Base-by-base conservation (phyloP, 2,888 invertebrate genomes). In the Byasa hedistus region DNA sequence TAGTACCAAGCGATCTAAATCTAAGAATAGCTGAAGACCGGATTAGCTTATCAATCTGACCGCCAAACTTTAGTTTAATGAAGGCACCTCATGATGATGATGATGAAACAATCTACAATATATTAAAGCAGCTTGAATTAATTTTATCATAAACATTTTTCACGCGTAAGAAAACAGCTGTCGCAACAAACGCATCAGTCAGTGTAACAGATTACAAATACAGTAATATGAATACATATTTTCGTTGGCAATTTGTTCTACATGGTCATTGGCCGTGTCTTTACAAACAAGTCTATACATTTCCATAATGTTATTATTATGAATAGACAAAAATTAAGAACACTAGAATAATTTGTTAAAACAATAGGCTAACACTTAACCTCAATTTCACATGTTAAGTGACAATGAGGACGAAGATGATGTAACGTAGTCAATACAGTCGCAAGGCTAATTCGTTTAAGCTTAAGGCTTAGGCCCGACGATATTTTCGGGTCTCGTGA, bases 181-280 rank as follows among this genome's bases (percentile, higher is more conserved):
- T 22, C 22, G 63, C n/a, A 63, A 63, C 57, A 23, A 64, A 27
- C 22, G 12, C 60, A 52, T 60, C 32, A 36, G 22, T 60, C 32
- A 36, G 22, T 51, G 44, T 39, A 60, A 60, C 21, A 23, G 21
- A 60, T 60, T 51, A 48, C 51, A 36, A 48, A 56, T 23, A 19
- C 44, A 24, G 27, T 44, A 44, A 36, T 57, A 39, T 24, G 39
- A 48, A 24, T 48, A 48, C 48, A 48, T 44, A 32, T 57, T 32
- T 58, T 64, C n/a, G 21, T 56, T 23, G 10, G 22, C 51, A 32
- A 57, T 32, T 32, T 52, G 57, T 32, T 51, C 57, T 5, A 64
- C 10, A 36, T 64, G 57, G 51, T 21, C 51, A 36, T 36, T 51
- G 22, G 36, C 57, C 51, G 57, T 57, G 23, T 57, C 63, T 23